phyloP scores from a whole-genome alignment of 1,140 invertebrate species.

The Hylyphantes graminicola region DNA sequence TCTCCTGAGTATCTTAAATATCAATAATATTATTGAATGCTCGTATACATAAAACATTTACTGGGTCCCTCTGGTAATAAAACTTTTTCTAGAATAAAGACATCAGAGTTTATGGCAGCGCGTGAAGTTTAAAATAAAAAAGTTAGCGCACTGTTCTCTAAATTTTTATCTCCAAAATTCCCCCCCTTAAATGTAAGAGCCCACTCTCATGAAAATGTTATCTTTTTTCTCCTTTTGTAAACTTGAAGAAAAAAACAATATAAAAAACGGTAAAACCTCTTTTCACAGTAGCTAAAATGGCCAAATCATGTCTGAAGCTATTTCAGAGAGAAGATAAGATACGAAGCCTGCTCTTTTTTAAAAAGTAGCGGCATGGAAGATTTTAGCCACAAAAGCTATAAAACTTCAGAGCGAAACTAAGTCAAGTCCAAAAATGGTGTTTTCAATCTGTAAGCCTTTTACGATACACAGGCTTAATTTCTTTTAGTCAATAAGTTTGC shows the following conservation, averaged over 20 bases:
- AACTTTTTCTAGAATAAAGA: no score
- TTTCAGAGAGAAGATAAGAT: not conserved
- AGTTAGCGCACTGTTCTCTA: not conserved
- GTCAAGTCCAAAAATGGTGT: no score
- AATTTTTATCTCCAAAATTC: not conserved
- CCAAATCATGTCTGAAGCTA: conserved; percentile 14
- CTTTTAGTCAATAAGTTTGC: no score
- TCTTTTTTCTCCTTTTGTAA: conserved; percentile 3
- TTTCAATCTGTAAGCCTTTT: no score
- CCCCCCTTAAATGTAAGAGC: not conserved
- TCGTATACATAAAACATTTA: no score
- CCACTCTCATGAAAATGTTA: not conserved
- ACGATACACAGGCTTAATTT: no score
- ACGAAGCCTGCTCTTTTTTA: not conserved
- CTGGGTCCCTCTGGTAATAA: no score
- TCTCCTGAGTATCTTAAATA: no score
- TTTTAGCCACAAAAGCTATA: not conserved
- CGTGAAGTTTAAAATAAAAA: no score
- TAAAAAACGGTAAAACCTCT: not conserved
- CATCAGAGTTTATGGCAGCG: no score
- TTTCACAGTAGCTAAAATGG: not conserved
- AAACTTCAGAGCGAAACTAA: no score
- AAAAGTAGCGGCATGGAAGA: not conserved
- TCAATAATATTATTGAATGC: no score
- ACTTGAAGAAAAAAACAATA: conserved; percentile 18